Base-by-base conservation (phyloP, 2,888 invertebrate genomes). In the Drosophila parthenogenetica region DNA sequence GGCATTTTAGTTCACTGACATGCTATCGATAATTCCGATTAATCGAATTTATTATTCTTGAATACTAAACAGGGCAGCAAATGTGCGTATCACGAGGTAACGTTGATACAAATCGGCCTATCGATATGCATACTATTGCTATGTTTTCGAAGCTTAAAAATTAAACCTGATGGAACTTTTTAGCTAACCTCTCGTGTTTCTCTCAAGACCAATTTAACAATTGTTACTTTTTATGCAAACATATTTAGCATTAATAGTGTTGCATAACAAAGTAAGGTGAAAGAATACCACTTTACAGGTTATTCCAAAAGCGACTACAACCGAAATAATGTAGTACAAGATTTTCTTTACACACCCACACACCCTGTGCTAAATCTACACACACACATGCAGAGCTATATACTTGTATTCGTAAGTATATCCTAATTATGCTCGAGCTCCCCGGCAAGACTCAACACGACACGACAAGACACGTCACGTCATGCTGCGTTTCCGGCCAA, bases 401-500 rank as follows among this genome's bases (percentile, higher is more conserved):
- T 16, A 32, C 37, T 40, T 48, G n/a, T 49, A 29, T 59, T 39
- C 49, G 40, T 59, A n/a, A 40, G 40, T 55, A 39, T 62, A 73
- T 77, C 55, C 77, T 77, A 77, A 77, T 77, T 77, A 77, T 68
- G 71, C 62, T 25, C 40, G 53, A 53, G 57, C 51, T 32, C 40
- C 60, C 49, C 42, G 35, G 35, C 49, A 37, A 29, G 65, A 65
- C 39, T 64, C 42, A 59, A 58, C 76, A 78, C 69, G 63, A 73
- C 76, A 67, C 42, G 35, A 13, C 49, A 37, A 29, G 65, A 65
- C 39, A 67, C 42, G 62, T 64, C 76, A 78, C 69, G 63, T 76
- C 76, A 67, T 65, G 73, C 69, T 69, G 76, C 60, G 72, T 69
- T 79, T 68, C 72, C 72, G 77, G 65, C 58, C 69, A 77, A 69